Conservation (phyloP, 23 tunicate genomes). For the Trididemnum miniatum region DNA sequence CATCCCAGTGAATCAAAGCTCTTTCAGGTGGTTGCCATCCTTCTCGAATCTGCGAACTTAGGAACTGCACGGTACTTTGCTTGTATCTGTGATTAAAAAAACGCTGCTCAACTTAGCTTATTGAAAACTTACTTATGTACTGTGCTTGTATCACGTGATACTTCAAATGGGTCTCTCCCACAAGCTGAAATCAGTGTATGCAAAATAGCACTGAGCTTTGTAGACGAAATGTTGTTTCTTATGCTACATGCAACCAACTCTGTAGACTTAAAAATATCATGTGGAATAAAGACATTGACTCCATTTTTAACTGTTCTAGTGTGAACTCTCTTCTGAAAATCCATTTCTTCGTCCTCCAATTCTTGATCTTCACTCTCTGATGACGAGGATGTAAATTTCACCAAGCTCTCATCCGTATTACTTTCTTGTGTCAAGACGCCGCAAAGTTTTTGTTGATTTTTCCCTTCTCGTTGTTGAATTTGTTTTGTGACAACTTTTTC, state of each 20-base stretch:
- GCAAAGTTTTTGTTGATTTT: not conserved
- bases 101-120: not conserved
- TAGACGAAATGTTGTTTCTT: constrained; percentile 14
- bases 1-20: not conserved
- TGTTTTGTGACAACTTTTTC: constrained; percentile 7
- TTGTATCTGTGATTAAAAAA: not conserved
- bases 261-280: not conserved
- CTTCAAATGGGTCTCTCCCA: not conserved
- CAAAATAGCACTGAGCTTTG: not conserved
- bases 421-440: not conserved
- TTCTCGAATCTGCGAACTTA: not conserved
- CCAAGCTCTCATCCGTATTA: not conserved
- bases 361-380: not conserved
- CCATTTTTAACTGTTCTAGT: not conserved
- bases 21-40: constrained; percentile 19
- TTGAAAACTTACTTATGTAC: not conserved
- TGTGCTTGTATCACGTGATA: not conserved
- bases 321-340: not conserved
- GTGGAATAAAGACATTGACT: constrained; percentile 4
- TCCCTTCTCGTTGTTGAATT: constrained; percentile 3
- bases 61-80: not conserved
- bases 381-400: not conserved
- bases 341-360: not conserved
- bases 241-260: constrained; percentile 4
- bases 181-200: constrained; percentile 1